A percentile compares a stretch with the other conserved stretches of the same genome.
Evolutionary conservation across 2,888 invertebrate genomes (phyloP).

Genomic region (Torymus auratus): DNA sequence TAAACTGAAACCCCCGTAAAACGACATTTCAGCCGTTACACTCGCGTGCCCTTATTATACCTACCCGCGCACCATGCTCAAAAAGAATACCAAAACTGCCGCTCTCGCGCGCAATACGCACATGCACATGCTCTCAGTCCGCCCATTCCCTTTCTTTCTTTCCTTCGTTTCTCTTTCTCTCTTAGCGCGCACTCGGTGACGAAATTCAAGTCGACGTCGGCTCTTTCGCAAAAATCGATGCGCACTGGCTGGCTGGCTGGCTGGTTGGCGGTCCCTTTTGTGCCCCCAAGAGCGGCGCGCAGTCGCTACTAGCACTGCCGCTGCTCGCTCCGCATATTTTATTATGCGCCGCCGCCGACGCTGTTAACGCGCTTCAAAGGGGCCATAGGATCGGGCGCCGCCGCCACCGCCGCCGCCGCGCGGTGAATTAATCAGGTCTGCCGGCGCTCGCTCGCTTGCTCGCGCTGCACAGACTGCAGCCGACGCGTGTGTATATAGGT

Average conservation of each 20-base stretch:
- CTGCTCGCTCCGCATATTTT: conserved; percentile 48
- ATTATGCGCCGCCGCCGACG: conserved; percentile 55
- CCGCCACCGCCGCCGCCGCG: conserved; percentile 37
- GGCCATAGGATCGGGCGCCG: conserved; percentile 53
- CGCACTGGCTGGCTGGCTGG: background rate
- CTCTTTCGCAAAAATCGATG: conserved; percentile 54
- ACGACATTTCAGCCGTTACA: too few relatives aligned
- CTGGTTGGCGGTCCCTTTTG: conserved; percentile 44
- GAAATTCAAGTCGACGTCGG: conserved; percentile 48
- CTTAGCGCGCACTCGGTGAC: conserved; percentile 26
- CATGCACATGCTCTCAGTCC: too few relatives aligned
- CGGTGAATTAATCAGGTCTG: conserved; percentile 59
- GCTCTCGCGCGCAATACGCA: too few relatives aligned
- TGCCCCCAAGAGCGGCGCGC: conserved; percentile 11
- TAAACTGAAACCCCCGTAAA: too few relatives aligned
- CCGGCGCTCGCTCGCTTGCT: conserved; percentile 28
- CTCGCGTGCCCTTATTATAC: too few relatives aligned
- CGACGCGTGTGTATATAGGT: too few relatives aligned
- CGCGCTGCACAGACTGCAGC: conserved; percentile 25
- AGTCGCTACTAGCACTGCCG: background rate
- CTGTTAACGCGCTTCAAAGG: conserved; percentile 54
- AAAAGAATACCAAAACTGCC: too few relatives aligned
- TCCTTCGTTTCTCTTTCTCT: too few relatives aligned
- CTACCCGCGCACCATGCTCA: too few relatives aligned
- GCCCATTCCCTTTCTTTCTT: too few relatives aligned